Evolutionary conservation across 2,888 invertebrate genomes (phyloP).

Genomic region (Rhabditoides inermis): DNA sequence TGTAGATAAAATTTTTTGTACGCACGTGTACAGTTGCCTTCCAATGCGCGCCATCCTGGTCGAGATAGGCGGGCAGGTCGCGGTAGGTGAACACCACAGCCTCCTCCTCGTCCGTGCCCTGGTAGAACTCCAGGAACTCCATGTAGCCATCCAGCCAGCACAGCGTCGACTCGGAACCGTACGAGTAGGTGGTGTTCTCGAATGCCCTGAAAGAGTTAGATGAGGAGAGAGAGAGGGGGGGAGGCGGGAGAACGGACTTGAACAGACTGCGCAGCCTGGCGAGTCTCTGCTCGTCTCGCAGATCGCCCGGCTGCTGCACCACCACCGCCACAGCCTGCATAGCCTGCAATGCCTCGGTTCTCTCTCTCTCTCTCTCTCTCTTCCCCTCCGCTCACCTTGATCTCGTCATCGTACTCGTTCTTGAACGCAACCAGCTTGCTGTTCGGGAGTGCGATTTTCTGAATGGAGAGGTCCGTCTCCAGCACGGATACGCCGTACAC

Average conservation of each 20-base stretch:
- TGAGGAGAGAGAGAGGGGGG: neutral
- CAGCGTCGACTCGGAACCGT: constrained; percentile 28
- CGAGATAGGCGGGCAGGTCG: constrained; percentile 18
- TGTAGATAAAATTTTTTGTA: neutral
- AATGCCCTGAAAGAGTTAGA: constrained; percentile 9
- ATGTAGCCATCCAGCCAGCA: constrained; percentile 27
- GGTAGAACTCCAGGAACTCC: constrained; percentile 27
- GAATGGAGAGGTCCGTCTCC: constrained; percentile 32
- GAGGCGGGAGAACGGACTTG: neutral
- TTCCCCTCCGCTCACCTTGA: no score
- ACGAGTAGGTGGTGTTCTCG: constrained; percentile 12
- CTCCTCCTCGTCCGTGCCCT: constrained; percentile 16
- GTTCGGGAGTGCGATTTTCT: constrained; percentile 26
- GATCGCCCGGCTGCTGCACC: constrained; percentile 23
- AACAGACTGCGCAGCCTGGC: neutral
- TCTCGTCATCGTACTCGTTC: constrained; percentile 18
- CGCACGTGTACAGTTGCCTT: neutral
- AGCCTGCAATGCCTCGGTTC: constrained; percentile 7
- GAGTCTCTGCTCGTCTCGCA: constrained; percentile 11
- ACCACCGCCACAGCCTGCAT: constrained; percentile 33
- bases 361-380: neutral
- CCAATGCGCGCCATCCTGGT: constrained; percentile 4
- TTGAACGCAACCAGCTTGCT: constrained; percentile 29
- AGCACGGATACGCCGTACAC: constrained; percentile 25
- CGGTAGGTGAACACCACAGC: constrained; percentile 17